Percentiles rank a stretch among this genome's conserved stretches.
Conservation (phyloP, 2,113 vertebrate genomes). For the Morone saxatilis region DNA sequence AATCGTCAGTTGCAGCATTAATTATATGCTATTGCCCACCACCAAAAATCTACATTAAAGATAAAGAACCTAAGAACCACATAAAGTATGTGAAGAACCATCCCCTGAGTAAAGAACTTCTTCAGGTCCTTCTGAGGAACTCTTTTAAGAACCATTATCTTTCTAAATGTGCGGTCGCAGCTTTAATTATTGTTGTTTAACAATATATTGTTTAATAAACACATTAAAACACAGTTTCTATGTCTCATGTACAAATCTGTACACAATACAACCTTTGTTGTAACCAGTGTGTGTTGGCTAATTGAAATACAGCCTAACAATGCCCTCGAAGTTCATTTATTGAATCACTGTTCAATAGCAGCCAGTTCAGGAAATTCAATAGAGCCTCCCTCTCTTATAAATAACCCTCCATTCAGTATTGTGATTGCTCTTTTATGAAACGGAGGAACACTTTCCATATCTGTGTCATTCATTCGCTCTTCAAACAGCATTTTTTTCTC, state of each 20-base stretch:
- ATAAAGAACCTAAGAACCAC: no score
- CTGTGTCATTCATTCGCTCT: conserved; percentile 57
- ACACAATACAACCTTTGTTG: conserved; percentile 11
- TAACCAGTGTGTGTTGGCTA: conserved; percentile 33
- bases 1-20: no score
- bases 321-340: conserved; percentile 54
- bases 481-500: conserved; percentile 43
- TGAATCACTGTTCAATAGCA: conserved; percentile 54
- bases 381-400: conserved; percentile 35
- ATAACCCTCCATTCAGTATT: conserved; percentile 53
- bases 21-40: no score
- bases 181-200: no score
- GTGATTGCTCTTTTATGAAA: conserved; percentile 69
- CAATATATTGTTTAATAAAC: not conserved
- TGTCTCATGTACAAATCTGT: not conserved
- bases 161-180: no score
- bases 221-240: not conserved
- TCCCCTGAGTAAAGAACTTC: no score
- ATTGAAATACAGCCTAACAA: conserved; percentile 57
- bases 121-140: no score
- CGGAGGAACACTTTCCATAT: conserved; percentile 52
- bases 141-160: no score
- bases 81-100: no score
- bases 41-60: no score
- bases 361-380: conserved; percentile 55